Percentiles rank a stretch among this genome's conserved stretches.
phyloP scores from a whole-genome alignment of 2,797 vertebrate genomes.

The Pantherophis vulpinus region DNA sequence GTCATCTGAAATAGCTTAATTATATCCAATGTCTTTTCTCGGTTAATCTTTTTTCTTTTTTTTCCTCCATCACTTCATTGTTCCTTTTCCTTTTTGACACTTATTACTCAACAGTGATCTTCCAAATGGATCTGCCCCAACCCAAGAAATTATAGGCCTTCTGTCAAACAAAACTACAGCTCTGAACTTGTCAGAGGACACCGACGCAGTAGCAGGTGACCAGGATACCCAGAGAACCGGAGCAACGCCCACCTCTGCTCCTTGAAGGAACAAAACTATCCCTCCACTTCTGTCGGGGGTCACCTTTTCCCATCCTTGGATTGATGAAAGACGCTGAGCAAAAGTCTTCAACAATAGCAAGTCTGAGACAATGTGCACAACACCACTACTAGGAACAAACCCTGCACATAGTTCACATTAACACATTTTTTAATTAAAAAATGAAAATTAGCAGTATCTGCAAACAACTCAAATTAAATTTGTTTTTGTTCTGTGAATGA shows the following conservation, averaged over 20 bases:
- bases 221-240: conserved; percentile 88
- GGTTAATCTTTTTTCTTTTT: neutral
- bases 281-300: conserved; percentile 50
- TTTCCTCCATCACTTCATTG: neutral
- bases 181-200: conserved; percentile 85
- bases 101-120: conserved; percentile 78
- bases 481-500: conserved; percentile 99
- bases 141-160: conserved; percentile 86
- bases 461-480: conserved; percentile 98
- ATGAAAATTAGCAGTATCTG: conserved; percentile 99
- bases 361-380: conserved; percentile 77
- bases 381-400: conserved; percentile 77
- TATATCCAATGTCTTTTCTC: neutral
- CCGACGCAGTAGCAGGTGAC: conserved; percentile 75
- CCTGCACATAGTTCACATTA: conserved; percentile 83
- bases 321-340: conserved; percentile 59
- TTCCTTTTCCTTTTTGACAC: neutral
- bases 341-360: conserved; percentile 66
- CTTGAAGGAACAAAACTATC: conserved; percentile 55
- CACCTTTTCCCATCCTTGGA: conserved; percentile 44
- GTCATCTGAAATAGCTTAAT: neutral
- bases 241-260: conserved; percentile 71
- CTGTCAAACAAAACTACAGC: conserved; percentile 86
- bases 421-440: conserved; percentile 85
- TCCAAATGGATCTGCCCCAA: conserved; percentile 87